Evolutionary conservation across 2,797 vertebrate genomes (phyloP).

Genomic region (Cyclura pinguis): DNA sequence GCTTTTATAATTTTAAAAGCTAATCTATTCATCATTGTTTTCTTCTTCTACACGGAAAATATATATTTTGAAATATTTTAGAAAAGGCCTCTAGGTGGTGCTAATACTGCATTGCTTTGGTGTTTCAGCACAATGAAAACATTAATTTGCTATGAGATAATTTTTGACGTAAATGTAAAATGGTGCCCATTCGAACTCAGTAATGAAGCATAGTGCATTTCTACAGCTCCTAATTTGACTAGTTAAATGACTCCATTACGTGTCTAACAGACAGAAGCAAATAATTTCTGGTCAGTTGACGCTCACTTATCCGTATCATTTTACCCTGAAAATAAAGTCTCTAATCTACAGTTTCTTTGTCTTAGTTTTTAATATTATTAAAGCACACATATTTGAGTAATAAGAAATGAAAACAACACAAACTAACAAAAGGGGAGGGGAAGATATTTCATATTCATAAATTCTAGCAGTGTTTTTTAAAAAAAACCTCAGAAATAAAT

Average conservation of each 20-base stretch:
- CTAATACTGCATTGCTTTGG: constrained; percentile 85
- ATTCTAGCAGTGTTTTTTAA: constrained; percentile 12
- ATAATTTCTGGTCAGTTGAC: constrained; percentile 99
- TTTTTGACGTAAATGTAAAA: constrained; percentile 99
- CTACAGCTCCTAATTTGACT: constrained; percentile 99
- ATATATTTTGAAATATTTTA: constrained; percentile 49
- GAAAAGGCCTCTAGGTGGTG: constrained; percentile 89
- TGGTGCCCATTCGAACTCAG: constrained; percentile 97
- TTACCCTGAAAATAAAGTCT: constrained; percentile 95
- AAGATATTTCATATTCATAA: constrained; percentile 6
- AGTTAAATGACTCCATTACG: constrained; percentile 99
- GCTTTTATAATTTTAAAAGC: constrained; percentile 23
- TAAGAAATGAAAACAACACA: constrained; percentile 71
- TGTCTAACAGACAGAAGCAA: constrained; percentile 99
- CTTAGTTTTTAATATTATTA: constrained; percentile 83
- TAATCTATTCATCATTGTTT: constrained; percentile 24
- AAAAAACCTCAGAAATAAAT: constrained; percentile 43
- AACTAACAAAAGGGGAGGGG: constrained; percentile 72
- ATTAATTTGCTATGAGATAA: constrained; percentile 99
- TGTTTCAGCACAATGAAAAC: constrained; percentile 94
- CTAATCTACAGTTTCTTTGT: constrained; percentile 90
- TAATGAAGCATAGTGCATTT: constrained; percentile 99
- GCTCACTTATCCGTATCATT: constrained; percentile 98
- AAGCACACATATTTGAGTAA: constrained; percentile 81
- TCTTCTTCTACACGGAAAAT: not conserved